Evolutionary conservation across 2,888 invertebrate genomes (phyloP), one percentile per base, ranked within the genome.

Genomic region (Patella ulyssiponensis): DNA sequence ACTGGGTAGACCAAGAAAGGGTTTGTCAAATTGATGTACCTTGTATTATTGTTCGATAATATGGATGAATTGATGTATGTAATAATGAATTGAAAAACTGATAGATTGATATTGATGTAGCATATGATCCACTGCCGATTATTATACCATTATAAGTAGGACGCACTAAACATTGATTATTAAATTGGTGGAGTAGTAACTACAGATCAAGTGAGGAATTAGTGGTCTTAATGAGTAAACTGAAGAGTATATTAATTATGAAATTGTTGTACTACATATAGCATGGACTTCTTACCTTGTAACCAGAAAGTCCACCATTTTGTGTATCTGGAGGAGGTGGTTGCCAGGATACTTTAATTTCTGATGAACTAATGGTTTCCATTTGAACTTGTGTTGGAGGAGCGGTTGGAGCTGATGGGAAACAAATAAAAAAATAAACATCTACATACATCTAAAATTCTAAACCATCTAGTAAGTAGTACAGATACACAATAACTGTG

Each of bases 381-480:
- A 95, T 96, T 76, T 93, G 93, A 1, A 97, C 94, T 86, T 95
- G 95, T 53, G 95, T 95, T 0, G 99, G 98, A 0, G 98, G 94
- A 5, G 97, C 97, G 92, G 97, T 97, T 0, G 99, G 99, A 0
- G 97, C 96, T 91, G 84, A 15, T 83, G 79, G 56, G 64, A 71
- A 64, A 52, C 77, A 70, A 73, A 44, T 5, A 33, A 33, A 44
- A 9, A 44, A 44, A 44, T 44, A 44, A 9, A 44, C 44, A 44
- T 44, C 9, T 9, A 44, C 7, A 44, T 44, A 44, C 44, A 44
- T 44, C 7, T 44, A 44, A 44, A 44, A 0, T 9, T 44, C 7
- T 44, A 44, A 44, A 44, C 9, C 44, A 44, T 44, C 9, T 44
- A 44, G 44, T 44, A 7, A 7, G 44, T 44, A 7, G 4, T 9